These are phyloP conservation scores for Aradophagus sp. DNA, from an alignment of 1,140 invertebrate genomes.

Conservation along the genomic window DNA sequence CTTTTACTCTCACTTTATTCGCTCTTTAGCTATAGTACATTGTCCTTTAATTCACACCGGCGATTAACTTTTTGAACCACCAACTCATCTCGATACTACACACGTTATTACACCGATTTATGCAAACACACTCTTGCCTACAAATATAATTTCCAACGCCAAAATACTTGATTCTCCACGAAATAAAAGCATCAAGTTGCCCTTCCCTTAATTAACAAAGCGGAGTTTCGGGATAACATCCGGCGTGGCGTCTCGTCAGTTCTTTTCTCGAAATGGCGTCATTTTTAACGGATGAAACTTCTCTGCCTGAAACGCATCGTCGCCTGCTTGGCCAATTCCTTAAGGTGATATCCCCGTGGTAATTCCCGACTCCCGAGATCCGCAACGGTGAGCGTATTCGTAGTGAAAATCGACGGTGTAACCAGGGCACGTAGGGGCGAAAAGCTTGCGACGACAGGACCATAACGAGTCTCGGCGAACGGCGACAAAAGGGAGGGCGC, in stretches of 20 bases:
- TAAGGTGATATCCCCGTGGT: conserved; percentile 32
- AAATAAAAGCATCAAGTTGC: too few species aligned
- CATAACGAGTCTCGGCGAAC: conserved; percentile 46
- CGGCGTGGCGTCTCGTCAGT: background rate
- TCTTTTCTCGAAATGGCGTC: conserved; percentile 21
- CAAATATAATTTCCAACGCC: too few species aligned
- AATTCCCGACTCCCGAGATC: conserved; percentile 19
- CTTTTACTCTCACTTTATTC: conserved; percentile 12
- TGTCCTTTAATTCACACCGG: conserved; percentile 13
- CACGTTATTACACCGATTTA: too few species aligned
- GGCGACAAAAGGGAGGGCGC: conserved; percentile 3
- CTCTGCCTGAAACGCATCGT: background rate
- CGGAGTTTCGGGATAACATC: background rate
- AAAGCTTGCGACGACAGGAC: conserved; percentile 49
- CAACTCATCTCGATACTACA: background rate
- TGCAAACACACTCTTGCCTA: too few species aligned
- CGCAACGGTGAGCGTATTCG: too few species aligned
- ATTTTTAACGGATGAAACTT: conserved; percentile 35
- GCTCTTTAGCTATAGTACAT: conserved; percentile 3
- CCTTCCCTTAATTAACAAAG: too few species aligned
- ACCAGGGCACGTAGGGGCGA: conserved; percentile 34
- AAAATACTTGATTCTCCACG: too few species aligned
- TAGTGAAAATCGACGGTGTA: conserved; percentile 41
- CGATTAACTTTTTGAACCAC: conserved; percentile 25
- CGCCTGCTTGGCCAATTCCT: conserved; percentile 33